Percentiles rank a stretch among this genome's conserved stretches.
These are phyloP conservation scores for Nesometra sesokonis DNA, from an alignment of 35 echinoderm and acorn worm genomes.

Conservation along the genomic window DNA sequence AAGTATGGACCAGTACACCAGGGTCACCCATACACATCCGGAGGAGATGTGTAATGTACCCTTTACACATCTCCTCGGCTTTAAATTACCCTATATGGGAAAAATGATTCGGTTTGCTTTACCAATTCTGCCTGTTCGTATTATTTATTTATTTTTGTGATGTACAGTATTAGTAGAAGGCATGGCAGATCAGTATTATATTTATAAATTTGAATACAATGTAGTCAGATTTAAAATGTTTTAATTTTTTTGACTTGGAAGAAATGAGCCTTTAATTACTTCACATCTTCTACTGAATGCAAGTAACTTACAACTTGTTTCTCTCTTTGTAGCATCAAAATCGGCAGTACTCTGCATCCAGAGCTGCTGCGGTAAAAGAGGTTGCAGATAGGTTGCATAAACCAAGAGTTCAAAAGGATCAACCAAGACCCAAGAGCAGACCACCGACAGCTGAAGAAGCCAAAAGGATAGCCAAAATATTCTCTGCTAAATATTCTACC, in stretches of 20 bases:
- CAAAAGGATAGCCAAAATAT: constrained; percentile 95
- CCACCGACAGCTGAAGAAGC: constrained; percentile 76
- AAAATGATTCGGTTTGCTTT: no score
- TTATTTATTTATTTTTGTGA: no score
- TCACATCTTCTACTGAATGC: no score
- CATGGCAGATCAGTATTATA: no score
- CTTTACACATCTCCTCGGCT: background rate
- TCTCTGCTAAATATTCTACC: constrained; percentile 59
- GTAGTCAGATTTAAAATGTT: no score
- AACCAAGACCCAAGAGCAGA: constrained; percentile 5
- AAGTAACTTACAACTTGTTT: background rate
- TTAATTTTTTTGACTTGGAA: no score
- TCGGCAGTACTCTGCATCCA: background rate
- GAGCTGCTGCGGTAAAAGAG: background rate
- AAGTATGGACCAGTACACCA: no score
- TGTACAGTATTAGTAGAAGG: no score
- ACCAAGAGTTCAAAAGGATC: background rate
- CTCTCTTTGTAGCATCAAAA: background rate
- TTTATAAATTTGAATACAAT: no score
- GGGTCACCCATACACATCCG: constrained; percentile 15
- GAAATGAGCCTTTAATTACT: no score
- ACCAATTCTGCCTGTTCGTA: no score
- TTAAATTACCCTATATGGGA: no score
- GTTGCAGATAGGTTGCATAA: background rate
- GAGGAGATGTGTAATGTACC: background rate